A percentile compares a stretch with the other conserved stretches of the same genome.
These are phyloP conservation scores for Scaptodrosophila latifasciaeformis DNA, from an alignment of 2,888 invertebrate genomes.

Conservation along the genomic window DNA sequence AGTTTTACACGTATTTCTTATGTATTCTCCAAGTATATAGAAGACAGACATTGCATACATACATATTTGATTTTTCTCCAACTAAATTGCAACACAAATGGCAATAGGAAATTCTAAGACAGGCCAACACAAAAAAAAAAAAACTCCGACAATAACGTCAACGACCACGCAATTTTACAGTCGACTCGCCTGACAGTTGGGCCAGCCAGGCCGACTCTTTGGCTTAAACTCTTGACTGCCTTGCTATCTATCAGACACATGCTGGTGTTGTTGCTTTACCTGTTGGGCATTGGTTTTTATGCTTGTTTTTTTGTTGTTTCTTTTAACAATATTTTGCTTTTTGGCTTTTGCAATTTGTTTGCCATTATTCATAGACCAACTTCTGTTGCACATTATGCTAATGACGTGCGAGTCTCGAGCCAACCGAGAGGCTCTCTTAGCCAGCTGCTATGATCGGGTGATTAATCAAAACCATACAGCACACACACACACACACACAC, in stretches of 20 bases:
- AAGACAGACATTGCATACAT: constrained; percentile 1
- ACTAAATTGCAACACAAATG: constrained; percentile 31
- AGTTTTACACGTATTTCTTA: constrained; percentile 61
- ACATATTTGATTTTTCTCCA: constrained; percentile 19
- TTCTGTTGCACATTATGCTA: constrained; percentile 68
- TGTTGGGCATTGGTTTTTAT: too few species aligned
- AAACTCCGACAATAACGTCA: neutral
- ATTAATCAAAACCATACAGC: constrained; percentile 54
- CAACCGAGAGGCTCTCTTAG: constrained; percentile 19
- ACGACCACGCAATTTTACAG: constrained; percentile 44
- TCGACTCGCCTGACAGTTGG: too few species aligned
- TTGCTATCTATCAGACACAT: too few species aligned
- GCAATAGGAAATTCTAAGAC: constrained; percentile 47
- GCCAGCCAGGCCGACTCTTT: neutral
- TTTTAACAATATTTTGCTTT: constrained; percentile 17
- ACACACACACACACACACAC: constrained; percentile 25
- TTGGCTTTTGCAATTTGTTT: constrained; percentile 58
- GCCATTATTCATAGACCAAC: constrained; percentile 57
- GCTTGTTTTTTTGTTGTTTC: too few species aligned
- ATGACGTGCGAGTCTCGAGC: constrained; percentile 54
- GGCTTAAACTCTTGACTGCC: constrained; percentile 1
- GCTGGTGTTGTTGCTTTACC: neutral
- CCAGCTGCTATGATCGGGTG: constrained; percentile 54
- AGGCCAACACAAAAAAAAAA: neutral
- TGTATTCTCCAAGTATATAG: constrained; percentile 17